Conservation (phyloP, 2,888 invertebrate species). For the Erynnis tages region DNA sequence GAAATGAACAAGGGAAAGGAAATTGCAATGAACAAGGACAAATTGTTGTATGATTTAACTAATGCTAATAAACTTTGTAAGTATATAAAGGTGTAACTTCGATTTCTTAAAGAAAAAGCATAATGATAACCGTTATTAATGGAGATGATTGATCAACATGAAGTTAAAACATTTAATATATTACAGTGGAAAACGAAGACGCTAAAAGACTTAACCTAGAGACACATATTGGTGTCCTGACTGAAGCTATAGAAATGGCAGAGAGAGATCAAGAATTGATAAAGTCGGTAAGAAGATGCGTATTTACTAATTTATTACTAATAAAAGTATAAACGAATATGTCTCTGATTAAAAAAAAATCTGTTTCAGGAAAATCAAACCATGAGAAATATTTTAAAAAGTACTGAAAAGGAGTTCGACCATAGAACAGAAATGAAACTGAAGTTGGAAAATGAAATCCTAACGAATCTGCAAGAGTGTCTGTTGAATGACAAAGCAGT, state of each 20-base stretch:
- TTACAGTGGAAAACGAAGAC: slow-evolving; percentile 77
- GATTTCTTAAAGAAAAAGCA: too few species aligned
- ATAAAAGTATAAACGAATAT: background rate
- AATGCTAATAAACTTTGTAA: slow-evolving; percentile 63
- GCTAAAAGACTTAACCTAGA: slow-evolving; percentile 76
- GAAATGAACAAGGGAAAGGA: slow-evolving; percentile 86
- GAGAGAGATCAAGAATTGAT: slow-evolving; percentile 83
- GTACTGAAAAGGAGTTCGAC: slow-evolving; percentile 66
- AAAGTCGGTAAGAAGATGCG: slow-evolving; percentile 47
- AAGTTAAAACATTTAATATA: too few species aligned
- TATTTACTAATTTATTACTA: background rate
- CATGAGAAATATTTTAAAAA: slow-evolving; percentile 59
- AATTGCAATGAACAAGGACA: slow-evolving; percentile 81
- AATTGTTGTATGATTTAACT: slow-evolving; percentile 80
- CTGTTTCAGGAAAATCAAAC: slow-evolving; percentile 73
- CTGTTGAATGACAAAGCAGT: slow-evolving; percentile 86
- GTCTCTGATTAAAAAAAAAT: background rate
- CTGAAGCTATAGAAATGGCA: slow-evolving; percentile 82
- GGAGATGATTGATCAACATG: too few species aligned
- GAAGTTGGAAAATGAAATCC: slow-evolving; percentile 84
- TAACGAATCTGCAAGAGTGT: slow-evolving; percentile 84
- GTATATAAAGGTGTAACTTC: slow-evolving; percentile 32
- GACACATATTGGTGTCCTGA: slow-evolving; percentile 75
- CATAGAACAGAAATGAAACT: slow-evolving; percentile 77
- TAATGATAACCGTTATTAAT: too few species aligned